Base-by-base conservation (phyloP, 2,888 invertebrate species). In the Ophioninae sp. region DNA sequence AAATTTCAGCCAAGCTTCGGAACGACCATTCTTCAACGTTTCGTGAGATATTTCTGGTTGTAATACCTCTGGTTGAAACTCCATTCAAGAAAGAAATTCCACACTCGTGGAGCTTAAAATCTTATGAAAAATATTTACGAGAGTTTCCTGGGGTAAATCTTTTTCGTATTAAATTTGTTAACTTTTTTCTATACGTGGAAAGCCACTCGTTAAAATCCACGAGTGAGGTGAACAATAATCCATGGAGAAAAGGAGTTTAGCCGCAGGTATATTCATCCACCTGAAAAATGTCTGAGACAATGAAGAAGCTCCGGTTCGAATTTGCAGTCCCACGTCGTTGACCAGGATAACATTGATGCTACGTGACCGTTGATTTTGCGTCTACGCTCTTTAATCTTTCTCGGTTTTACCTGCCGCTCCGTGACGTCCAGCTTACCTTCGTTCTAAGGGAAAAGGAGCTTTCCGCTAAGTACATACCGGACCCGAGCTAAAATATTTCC, bases 41-140 rank as follows among this genome's bases (percentile, higher is more conserved):
- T n/a, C 20, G 61, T 74, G 37, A 64, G 37, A 72, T 65, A 23
- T 67, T 83, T 72, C 56, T 23, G 20, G 62, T 21, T 76, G 50
- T 72, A 56, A 57, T 76, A 57, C 21, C 72, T 13, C 44, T 37
- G 21, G 30, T 30, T 30, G 10, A 64, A 72, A 8, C 56, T 79
- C 7, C 5, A 13, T 21, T 10, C 17, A 67, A 68, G 78, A 67
- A 69, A 69, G 3, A 79, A 59, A 23, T 50, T 20, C 67, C 50
- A 68, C 50, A 7, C 70, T 65, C 69, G 61, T 57, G 61, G 50
- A 79, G 75, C 65, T 82, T 65, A 41, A 83, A 79, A 30, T 57
- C 68, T 68, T 68, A 79, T 79, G 83, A 83, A 79, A 76, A 83
- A 79, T 83, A 57, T 8, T 7, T n/a, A 21, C 41, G 23, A 61